Evolutionary conservation across 1,140 invertebrate genomes (phyloP), one percentile per base, ranked within the genome.

Genomic region (Procambarus clarkii): DNA sequence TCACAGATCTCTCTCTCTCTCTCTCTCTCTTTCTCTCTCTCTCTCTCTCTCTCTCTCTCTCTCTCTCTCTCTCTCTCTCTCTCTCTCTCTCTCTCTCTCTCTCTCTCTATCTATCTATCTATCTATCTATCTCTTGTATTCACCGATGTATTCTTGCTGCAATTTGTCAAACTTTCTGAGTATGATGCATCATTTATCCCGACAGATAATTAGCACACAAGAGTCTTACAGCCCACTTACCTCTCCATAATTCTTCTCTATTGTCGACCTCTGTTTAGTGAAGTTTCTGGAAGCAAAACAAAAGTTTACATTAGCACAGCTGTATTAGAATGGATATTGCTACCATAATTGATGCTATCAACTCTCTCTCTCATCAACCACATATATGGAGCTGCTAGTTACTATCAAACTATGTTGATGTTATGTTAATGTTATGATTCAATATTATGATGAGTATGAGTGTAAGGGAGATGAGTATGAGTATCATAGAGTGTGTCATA

Each of bases 161-260:
- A 24, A 18, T 7, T 15, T 46, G 5, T 64, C 58, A 18, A 44
- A 15, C 45, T 45, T 18, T 48, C 48, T 54, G 50, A 9, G 50
- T 54, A 3, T 54, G 13, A 54, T 54, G 8, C 50, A 9, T 54
- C 50, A 54, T 54, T 64, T 64, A 21, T 4, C 18, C 13, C 0
- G 54, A 13, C 54, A 58, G 54, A 8, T 58, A 58, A 58, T 58
- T 58, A 9, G 54, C 54, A 58, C 2, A 58, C 54, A 58, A 58
- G 54, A 58, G 0, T 2, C 7, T 0, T 9, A 58, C 60, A 64
- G 98, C 97, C 96, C 98, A 97, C 4, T 95, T 96, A 98, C 98
- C 96, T 99, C 98, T 0, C 97, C 98, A 95, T 99, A 99, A 21
- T 98, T 98, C 94, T 98, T 99, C 94, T 99, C 98, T 93, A 99